Conservation (phyloP, 1,140 invertebrate genomes). For the Laupala kohalensis region DNA sequence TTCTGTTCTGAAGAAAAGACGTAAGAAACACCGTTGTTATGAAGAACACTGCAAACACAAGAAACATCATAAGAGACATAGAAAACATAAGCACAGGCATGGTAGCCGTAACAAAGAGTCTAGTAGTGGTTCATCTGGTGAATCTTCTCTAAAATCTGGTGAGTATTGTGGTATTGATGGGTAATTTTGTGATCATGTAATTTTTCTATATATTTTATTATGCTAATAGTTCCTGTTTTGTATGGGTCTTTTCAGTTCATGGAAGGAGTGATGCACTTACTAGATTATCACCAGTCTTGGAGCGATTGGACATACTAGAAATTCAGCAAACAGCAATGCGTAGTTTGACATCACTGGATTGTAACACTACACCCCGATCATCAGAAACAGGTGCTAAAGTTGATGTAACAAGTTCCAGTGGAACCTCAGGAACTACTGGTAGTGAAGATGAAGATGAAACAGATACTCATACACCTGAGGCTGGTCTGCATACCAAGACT, state of each 20-base stretch:
- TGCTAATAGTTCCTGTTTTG: too few species aligned
- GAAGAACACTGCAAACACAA: slow-evolving; percentile 58
- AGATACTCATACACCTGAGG: not conserved
- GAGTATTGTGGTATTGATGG: not conserved
- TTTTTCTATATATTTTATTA: not conserved
- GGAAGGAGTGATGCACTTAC: slow-evolving; percentile 4
- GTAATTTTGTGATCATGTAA: not conserved
- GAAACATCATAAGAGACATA: slow-evolving; percentile 57
- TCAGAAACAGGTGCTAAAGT: not conserved
- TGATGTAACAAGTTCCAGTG: not conserved
- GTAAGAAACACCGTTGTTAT: slow-evolving; percentile 53
- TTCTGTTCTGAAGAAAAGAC: slow-evolving; percentile 38
- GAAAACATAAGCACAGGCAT: slow-evolving; percentile 42
- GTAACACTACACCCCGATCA: not conserved
- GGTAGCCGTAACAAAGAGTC: slow-evolving; percentile 18
- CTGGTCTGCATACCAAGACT: too few species aligned
- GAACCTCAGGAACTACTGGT: not conserved
- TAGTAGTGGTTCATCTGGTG: slow-evolving; percentile 12
- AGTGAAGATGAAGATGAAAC: not conserved
- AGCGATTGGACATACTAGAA: slow-evolving; percentile 13
- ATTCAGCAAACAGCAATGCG: slow-evolving; percentile 14
- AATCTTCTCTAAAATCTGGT: slow-evolving; percentile 3
- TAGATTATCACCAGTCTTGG: slow-evolving; percentile 11
- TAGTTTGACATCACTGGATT: not conserved
- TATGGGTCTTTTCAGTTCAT: not conserved